These are phyloP conservation scores for Contarinia nasturtii DNA, from an alignment of 1,140 invertebrate genomes.

Conservation along the genomic window DNA sequence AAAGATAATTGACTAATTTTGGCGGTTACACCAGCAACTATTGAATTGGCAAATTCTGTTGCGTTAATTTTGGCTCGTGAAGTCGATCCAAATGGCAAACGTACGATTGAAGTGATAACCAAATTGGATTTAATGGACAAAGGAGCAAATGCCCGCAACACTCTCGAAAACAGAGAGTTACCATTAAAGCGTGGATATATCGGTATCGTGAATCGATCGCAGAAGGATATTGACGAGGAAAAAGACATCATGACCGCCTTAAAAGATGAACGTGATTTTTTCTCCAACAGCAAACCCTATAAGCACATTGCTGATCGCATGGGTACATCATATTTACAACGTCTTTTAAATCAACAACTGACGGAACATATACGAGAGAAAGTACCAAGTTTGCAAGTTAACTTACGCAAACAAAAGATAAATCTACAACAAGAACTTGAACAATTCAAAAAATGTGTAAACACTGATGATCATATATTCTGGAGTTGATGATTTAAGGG, in stretches of 20 bases:
- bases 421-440: not conserved
- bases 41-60: conserved; percentile 93
- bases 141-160: conserved; percentile 96
- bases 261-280: conserved; percentile 83
- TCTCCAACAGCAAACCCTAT: conserved; percentile 73
- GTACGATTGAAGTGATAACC: conserved; percentile 93
- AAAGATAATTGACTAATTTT: conserved; percentile 86
- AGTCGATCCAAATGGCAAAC: conserved; percentile 83
- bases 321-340: conserved; percentile 92
- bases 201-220: conserved; percentile 94
- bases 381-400: not conserved
- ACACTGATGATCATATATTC: no score
- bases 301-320: conserved; percentile 89
- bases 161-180: conserved; percentile 90
- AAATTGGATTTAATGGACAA: conserved; percentile 99
- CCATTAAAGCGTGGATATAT: conserved; percentile 97
- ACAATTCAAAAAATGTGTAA: not conserved
- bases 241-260: conserved; percentile 73
- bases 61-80: conserved; percentile 86
- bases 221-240: conserved; percentile 90
- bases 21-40: conserved; percentile 87
- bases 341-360: conserved; percentile 88
- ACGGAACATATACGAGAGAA: conserved; percentile 96
- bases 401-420: not conserved
- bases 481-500: no score